phyloP scores from a whole-genome alignment of 2,888 invertebrate genomes.

The Trypoxylon attenuatum region DNA sequence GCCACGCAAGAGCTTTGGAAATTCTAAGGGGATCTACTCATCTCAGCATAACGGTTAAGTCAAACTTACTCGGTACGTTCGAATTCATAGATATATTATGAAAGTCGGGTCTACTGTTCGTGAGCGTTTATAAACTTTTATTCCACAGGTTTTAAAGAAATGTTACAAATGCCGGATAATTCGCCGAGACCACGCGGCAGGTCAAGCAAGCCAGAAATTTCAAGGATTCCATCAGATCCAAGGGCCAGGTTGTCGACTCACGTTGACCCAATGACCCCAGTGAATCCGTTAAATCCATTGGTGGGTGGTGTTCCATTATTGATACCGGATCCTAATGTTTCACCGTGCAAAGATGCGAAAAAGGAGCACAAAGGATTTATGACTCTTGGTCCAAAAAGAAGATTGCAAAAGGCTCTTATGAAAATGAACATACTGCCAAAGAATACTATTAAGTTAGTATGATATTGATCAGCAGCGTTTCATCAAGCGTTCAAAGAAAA shows the following conservation, averaged over 20 bases:
- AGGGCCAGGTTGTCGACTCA: constrained; percentile 85
- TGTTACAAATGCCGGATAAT: constrained; percentile 86
- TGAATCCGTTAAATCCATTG: constrained; percentile 64
- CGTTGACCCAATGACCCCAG: constrained; percentile 79
- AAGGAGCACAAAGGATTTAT: constrained; percentile 86
- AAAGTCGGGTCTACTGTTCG: no score
- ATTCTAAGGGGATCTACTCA: constrained; percentile 95
- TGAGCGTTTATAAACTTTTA: no score
- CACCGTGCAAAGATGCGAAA: constrained; percentile 75
- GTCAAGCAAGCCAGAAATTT: constrained; percentile 74
- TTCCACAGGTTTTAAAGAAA: constrained; percentile 79
- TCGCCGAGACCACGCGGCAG: constrained; percentile 85
- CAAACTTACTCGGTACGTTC: constrained; percentile 87
- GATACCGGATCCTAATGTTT: constrained; percentile 69
- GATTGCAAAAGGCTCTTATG: constrained; percentile 89
- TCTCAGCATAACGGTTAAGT: constrained; percentile 96
- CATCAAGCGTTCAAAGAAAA: background rate
- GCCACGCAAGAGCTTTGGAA: constrained; percentile 93
- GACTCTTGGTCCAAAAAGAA: constrained; percentile 90
- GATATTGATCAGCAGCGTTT: background rate
- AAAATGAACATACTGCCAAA: constrained; percentile 93
- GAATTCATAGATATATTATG: constrained; percentile 6
- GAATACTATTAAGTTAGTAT: constrained; percentile 80
- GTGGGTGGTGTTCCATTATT: constrained; percentile 68
- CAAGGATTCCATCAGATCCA: constrained; percentile 78